Conservation (phyloP, 2,797 vertebrate species). For the Paramormyrops hopkinsi region DNA sequence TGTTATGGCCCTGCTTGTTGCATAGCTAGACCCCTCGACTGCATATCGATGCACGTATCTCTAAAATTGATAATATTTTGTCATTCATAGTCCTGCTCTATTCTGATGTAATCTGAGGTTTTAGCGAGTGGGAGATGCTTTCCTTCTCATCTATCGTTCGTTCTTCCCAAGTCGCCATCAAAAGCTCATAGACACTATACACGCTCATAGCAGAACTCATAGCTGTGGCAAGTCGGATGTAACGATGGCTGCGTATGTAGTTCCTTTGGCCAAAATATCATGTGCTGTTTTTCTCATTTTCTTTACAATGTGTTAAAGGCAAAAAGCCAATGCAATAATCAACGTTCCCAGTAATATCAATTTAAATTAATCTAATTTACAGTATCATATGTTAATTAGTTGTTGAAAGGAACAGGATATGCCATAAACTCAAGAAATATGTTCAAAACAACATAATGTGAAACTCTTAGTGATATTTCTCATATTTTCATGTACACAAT, state of each 20-base stretch:
- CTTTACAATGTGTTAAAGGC: not conserved
- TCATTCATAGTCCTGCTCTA: not conserved
- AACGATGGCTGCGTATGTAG: not conserved
- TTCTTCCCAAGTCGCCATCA: not conserved
- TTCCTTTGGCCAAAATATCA: not conserved
- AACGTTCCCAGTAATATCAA: not conserved
- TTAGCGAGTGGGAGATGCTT: not conserved
- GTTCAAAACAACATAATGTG: not conserved
- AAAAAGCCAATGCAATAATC: not conserved
- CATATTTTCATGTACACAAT: not conserved
- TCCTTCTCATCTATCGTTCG: not conserved
- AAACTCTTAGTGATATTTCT: not conserved
- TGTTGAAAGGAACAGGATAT: not conserved
- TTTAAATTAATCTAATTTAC: not conserved
- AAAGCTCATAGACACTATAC: not conserved
- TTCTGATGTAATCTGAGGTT: not conserved
- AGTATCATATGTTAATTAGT: not conserved
- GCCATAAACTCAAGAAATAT: not conserved
- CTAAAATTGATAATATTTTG: not conserved
- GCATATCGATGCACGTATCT: not conserved
- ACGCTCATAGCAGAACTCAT: not conserved
- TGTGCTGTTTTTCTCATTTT: not conserved
- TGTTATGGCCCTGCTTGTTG: not conserved
- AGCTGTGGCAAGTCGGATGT: not conserved
- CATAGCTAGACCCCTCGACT: not conserved